These are phyloP conservation scores for Streptopelia turtur DNA, from an alignment of 2,797 vertebrate species.

Conservation along the genomic window DNA sequence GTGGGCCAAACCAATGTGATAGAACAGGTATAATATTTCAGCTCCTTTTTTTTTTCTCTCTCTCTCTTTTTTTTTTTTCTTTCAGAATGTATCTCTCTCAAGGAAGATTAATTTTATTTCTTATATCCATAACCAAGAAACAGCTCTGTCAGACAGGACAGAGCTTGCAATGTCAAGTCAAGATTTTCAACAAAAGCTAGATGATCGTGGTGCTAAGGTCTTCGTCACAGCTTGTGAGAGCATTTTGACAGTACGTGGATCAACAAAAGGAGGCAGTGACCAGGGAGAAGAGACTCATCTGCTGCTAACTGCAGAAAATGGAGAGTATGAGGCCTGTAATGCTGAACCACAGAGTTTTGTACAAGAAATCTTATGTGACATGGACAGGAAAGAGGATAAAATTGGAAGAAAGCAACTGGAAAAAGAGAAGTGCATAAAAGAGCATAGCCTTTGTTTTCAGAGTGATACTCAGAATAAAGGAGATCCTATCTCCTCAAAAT, in stretches of 20 bases:
- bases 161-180: neutral
- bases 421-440: neutral
- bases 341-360: neutral
- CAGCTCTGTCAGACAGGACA: neutral
- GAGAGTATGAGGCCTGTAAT: neutral
- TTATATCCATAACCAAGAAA: neutral
- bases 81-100: constrained; percentile 41
- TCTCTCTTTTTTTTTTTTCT: neutral
- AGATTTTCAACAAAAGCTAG: constrained; percentile 4
- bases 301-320: neutral
- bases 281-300: neutral
- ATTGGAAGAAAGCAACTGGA: neutral
- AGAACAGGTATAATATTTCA: neutral
- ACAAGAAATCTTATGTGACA: neutral
- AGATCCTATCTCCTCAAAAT: neutral
- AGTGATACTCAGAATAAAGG: neutral
- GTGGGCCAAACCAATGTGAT: neutral
- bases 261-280: neutral
- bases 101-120: neutral
- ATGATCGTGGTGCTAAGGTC: neutral
- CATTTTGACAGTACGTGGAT: neutral
- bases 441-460: neutral
- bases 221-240: neutral
- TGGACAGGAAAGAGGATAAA: neutral
- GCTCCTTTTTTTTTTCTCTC: neutral